These are phyloP conservation scores for Lagodon rhomboides DNA, from an alignment of 2,797 vertebrate species.

Conservation along the genomic window DNA sequence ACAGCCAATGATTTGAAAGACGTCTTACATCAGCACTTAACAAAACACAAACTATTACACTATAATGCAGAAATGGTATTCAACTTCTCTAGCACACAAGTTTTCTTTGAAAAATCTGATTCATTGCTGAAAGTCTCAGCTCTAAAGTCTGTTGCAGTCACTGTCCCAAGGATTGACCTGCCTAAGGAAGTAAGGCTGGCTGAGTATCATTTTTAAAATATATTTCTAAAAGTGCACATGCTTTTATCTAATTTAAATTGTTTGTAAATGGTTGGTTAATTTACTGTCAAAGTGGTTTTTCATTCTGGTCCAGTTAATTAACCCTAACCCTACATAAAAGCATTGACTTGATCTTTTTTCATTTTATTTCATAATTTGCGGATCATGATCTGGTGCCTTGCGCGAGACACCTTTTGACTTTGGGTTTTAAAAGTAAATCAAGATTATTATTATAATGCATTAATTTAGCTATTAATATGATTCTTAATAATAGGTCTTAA, in stretches of 20 bases:
- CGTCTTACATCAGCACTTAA: constrained; percentile 1
- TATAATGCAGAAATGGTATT: neutral
- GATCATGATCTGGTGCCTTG: neutral
- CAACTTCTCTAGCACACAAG: neutral
- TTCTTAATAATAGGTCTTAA: neutral
- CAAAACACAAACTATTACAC: neutral
- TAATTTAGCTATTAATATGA: neutral
- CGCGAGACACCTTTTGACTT: neutral
- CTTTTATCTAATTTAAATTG: neutral
- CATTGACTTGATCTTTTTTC: neutral
- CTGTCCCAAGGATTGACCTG: neutral
- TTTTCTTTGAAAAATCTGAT: neutral
- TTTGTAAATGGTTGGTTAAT: neutral
- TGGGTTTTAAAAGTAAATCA: neutral
- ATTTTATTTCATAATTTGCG: neutral
- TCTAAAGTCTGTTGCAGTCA: neutral
- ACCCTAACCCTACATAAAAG: too few relatives aligned
- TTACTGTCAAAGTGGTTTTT: neutral
- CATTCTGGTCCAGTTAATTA: neutral
- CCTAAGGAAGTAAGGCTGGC: neutral
- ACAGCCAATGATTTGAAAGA: too few relatives aligned
- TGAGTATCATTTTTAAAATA: constrained; percentile 1
- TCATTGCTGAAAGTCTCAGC: neutral
- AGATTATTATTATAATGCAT: neutral
- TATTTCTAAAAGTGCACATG: neutral